Base-by-base conservation (phyloP, 2,888 invertebrate genomes). In the Drosophila cyrtoloma region DNA sequence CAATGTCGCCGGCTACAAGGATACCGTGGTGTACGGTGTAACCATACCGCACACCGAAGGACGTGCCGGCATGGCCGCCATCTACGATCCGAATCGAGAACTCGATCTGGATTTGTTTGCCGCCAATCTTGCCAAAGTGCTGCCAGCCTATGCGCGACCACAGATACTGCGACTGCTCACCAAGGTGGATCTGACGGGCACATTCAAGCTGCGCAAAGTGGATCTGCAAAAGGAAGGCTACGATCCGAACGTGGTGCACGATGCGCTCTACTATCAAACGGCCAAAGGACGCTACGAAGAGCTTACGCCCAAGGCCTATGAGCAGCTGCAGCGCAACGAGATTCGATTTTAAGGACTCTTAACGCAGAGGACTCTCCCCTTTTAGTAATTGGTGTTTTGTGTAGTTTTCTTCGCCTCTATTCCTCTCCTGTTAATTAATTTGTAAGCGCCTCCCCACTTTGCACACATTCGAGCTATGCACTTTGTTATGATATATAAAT, bases 201-300 rank as follows among this genome's bases (percentile, higher is more conserved):
- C 99, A 35, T 99, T 97, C 93, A 99, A 99, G 94, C 94, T 99
- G 94, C 97, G 97, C 94, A 99, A 99, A 94, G 96, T 96, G 63
- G 97, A 98, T 92, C 95, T 99, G 58, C 97, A 98, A 93, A 96
- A 96, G 72, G 97, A 98, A 83, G 97, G 97, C n/a, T 99, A 96
- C 92, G 95, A 99, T 91, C 96, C 96, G 2, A 94, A 93, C 70
- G 91, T 94, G 79, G 95, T 96, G 71, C 95, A 94, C 78, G 99
- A 99, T 92, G 95, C 95, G 89, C 92, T 99, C 59, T 98, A 96
- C 94, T 98, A 97, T 92, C 94, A 97, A 92, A 96, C 96, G 86
- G 81, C 94, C 26, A 95, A 95, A 89, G 96, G 96, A 33, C 94
- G 94, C 72, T 99, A 98, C 90, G 94, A 96, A 63, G 94, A 94